Evolutionary conservation across 1,140 invertebrate genomes (phyloP).

Genomic region (Vanessa atalanta): DNA sequence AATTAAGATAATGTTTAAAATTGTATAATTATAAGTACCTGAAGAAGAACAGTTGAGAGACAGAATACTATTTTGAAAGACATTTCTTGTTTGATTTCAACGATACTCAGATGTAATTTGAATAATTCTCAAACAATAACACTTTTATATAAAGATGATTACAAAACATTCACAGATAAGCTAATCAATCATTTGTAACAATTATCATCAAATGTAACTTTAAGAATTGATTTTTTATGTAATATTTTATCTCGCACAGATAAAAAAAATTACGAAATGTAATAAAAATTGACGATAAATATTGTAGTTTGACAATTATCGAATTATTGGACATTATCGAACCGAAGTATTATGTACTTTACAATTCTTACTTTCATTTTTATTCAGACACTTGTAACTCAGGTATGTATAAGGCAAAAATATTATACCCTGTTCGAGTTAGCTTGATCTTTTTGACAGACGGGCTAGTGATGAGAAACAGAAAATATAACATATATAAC

Average conservation of each 20-base stretch:
- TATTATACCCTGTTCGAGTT: too few relatives aligned
- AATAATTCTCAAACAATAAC: neutral
- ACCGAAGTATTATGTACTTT: too few relatives aligned
- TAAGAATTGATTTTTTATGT: neutral
- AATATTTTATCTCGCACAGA: neutral
- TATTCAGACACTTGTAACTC: too few relatives aligned
- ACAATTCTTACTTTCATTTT: too few relatives aligned
- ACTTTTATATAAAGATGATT: conserved; percentile 5
- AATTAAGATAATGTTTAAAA: neutral
- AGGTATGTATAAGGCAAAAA: too few relatives aligned
- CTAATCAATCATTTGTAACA: neutral
- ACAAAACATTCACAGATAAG: conserved; percentile 9
- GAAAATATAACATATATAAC: too few relatives aligned
- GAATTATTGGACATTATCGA: too few relatives aligned
- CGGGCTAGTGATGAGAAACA: too few relatives aligned
- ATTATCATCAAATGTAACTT: neutral
- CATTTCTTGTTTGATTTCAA: neutral
- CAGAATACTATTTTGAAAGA: conserved; percentile 6
- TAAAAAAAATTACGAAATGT: neutral
- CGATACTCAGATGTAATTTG: neutral
- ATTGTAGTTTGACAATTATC: neutral
- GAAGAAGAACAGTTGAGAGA: neutral
- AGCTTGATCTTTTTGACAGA: too few relatives aligned
- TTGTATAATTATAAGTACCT: neutral
- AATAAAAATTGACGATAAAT: neutral